Evolutionary conservation across 2,113 vertebrate species (phyloP), one percentile per base, ranked within the genome.

Genomic region (Etia nguti): DNA sequence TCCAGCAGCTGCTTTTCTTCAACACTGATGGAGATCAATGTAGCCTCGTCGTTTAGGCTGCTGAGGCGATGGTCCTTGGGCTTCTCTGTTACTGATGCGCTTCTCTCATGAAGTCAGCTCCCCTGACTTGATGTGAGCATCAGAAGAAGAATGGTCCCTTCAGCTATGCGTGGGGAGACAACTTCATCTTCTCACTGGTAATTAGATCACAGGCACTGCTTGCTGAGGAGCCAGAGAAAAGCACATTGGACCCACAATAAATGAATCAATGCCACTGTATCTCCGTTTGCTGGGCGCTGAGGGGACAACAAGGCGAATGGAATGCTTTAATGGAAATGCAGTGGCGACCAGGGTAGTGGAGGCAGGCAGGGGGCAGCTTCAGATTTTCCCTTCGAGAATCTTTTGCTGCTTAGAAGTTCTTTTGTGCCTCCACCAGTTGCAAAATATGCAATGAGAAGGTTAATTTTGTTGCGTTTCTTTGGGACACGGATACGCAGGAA

Each of bases 161-260:
- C 95, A 89, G 92, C 84, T 29, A 38, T 62, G 92, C 91, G 88
- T 82, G 36, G 83, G 77, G 88, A 93, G 93, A 95, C 86, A 80
- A 88, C 92, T 95, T 95, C 84, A 96, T 95, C 89, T 94, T 92
- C 83, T 89, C 86, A 20, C 68, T 70, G 68, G 92, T 96, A 96
- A 96, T 96, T 95, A 94, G 92, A 96, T 96, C 94, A 93, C 70
- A 77, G 80, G 52, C 80, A 80, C 92, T 59, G 65, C 93, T 95
- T 81, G 87, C 92, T 79, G 89, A 70, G 89, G 84, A 89, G 82
- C 85, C 75, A 84, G 84, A 93, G 92, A 93, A 95, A 94, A 88
- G 87, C 87, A 73, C 81, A 85, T 83, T 88, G 86, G 80, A 12
- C 81, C 84, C 80, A 91, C 89, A 92, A 91, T 92, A 92, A 95